Evolutionary conservation across 2,888 invertebrate genomes (phyloP).

Genomic region (Chymomyza amoena): DNA sequence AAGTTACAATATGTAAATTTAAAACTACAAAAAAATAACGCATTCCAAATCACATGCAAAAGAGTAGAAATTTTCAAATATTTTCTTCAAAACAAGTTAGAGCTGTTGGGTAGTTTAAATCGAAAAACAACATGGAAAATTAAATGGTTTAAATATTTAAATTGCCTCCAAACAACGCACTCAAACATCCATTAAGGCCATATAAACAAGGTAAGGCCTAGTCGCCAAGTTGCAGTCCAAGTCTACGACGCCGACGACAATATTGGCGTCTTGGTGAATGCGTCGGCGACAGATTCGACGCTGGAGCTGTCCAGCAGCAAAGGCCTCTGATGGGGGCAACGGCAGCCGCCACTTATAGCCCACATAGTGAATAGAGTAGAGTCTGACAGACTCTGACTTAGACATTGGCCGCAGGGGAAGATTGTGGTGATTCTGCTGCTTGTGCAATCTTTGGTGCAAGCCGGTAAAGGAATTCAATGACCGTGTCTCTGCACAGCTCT

Average conservation of each 20-base stretch:
- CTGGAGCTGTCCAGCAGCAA: constrained; percentile 10
- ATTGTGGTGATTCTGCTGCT: constrained; percentile 24
- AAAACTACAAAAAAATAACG: neutral
- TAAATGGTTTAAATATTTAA: constrained; percentile 70
- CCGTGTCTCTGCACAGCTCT: constrained; percentile 57
- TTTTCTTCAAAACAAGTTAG: neutral
- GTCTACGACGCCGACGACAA: constrained; percentile 6
- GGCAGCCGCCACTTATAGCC: constrained; percentile 39
- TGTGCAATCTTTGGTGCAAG: constrained; percentile 51
- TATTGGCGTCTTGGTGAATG: constrained; percentile 22
- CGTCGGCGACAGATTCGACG: constrained; percentile 52
- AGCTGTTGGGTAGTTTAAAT: neutral
- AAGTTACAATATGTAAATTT: constrained; percentile 1
- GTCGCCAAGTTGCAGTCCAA: constrained; percentile 12
- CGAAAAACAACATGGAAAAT: constrained; percentile 36
- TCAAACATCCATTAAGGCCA: constrained; percentile 61
- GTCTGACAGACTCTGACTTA: neutral
- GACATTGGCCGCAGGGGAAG: neutral
- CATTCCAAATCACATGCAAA: constrained; percentile 47
- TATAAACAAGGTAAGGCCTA: constrained; percentile 52
- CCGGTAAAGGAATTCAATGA: constrained; percentile 52
- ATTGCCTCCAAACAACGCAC: constrained; percentile 62
- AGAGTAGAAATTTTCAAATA: constrained; percentile 51
- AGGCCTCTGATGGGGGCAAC: constrained; percentile 46
- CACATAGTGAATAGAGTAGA: constrained; percentile 34